Percentiles rank a stretch among this genome's conserved stretches.
Evolutionary conservation across 2,113 vertebrate genomes (phyloP).

Genomic region (Eonycteris spelaea): DNA sequence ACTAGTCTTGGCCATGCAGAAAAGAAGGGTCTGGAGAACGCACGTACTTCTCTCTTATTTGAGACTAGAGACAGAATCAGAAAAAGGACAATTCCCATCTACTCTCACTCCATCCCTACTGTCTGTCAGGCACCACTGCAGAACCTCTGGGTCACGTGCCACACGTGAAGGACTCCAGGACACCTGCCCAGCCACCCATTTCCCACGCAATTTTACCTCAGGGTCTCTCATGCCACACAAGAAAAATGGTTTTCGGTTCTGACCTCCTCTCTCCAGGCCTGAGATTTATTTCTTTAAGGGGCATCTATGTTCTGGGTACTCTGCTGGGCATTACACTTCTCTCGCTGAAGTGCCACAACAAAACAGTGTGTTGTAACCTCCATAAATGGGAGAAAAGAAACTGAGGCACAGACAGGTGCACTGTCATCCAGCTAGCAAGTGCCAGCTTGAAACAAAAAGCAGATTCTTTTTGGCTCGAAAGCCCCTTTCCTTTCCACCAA

Average conservation of each 20-base stretch:
- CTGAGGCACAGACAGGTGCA: neutral
- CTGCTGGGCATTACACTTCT: neutral
- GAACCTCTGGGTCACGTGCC: neutral
- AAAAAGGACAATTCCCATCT: neutral
- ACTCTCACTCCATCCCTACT: accelerated
- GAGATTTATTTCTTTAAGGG: neutral
- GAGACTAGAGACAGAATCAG: neutral
- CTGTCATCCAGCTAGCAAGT: neutral
- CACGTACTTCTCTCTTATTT: neutral
- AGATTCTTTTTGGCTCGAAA: slow-evolving; percentile 8
- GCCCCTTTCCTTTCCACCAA: slow-evolving; percentile 20
- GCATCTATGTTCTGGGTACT: neutral
- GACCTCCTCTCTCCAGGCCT: neutral
- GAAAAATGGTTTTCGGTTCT: neutral
- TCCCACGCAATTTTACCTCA: neutral
- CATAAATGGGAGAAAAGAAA: neutral
- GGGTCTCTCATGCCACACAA: neutral
- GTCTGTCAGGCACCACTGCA: neutral
- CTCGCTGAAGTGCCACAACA: neutral
- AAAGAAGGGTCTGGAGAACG: neutral
- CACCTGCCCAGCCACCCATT: neutral
- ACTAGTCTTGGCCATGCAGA: neutral
- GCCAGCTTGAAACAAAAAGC: neutral
- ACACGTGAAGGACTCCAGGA: neutral
- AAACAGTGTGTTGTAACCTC: neutral